phyloP scores from a whole-genome alignment of 2,888 invertebrate species.

The Anthrax anthrax region DNA sequence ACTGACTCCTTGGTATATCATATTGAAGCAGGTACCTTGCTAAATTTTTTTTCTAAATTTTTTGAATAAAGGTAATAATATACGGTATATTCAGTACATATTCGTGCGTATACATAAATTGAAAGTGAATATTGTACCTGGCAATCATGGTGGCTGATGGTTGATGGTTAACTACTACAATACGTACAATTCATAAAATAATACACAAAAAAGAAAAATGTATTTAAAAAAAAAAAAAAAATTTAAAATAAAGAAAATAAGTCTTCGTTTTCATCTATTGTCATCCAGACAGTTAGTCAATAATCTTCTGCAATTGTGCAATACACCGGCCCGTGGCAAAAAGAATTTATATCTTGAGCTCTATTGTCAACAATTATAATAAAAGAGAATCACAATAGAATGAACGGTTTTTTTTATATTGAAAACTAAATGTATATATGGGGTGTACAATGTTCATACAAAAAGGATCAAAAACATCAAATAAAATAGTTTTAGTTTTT shows the following conservation, averaged over 20 bases:
- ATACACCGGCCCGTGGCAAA: neutral
- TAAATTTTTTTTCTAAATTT: too few species aligned
- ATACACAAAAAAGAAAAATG: too few species aligned
- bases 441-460: too few species aligned
- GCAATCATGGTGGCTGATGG: too few species aligned
- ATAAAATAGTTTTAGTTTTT: too few species aligned
- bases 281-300: neutral
- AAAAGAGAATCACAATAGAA: neutral
- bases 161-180: too few species aligned
- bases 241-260: too few species aligned
- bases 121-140: neutral
- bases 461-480: too few species aligned
- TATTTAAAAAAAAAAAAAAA: too few species aligned
- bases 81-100: neutral
- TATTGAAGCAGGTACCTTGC: neutral
- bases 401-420: neutral
- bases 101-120: too few species aligned
- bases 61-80: neutral
- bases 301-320: neutral
- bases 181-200: too few species aligned
- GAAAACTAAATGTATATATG: too few species aligned
- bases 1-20: neutral
- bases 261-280: neutral
- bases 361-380: neutral
- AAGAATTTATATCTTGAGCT: neutral